Base-by-base conservation (phyloP, 2,113 vertebrate species). In the Rhinichthys klamathensis region DNA sequence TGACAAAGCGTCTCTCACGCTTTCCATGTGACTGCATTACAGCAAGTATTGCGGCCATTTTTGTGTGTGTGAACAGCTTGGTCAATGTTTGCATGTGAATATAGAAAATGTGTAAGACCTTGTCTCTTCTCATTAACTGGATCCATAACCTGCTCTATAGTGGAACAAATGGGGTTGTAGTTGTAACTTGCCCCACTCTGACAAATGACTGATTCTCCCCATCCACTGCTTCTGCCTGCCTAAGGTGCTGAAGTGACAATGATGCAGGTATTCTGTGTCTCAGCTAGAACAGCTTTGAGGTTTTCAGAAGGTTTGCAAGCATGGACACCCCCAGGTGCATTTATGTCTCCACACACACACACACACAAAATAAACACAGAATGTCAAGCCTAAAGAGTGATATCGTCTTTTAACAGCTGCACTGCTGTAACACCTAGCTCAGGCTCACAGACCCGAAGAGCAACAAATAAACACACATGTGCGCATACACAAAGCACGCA, bases 251-350 rank as follows among this genome's bases (percentile, higher is more conserved):
- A 86, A 83, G 84, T 78, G 82, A 61, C 58, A 76, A 75, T 72
- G 58, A 84, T 89, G 75, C 85, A 85, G 86, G 87, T 85, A 87
- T 89, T 85, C 87, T 82, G 63, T 88, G 84, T 87, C 81, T 89
- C 32, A 79, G 79, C 78, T 54, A 74, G 79, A 74, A 73, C 73
- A 35, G 77, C 74, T 88, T 83, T 86, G 73, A 81, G 79, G 63
- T 89, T 83, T 89, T 41, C 82, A 88, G 84, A 82, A 87, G 80
- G 84, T 63, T 84, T 75, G 32, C 69, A 85, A 85, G 81, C 82
- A 84, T 87, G 88, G 88, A 94, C 89, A 91, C 89, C 93, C 93
- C 93, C 93, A 93, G 91, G 94, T 94, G 94, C 12, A 70, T 91
- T 89, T 88, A 32, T 86, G 91, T 90, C 86, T 90, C 89, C 93